A percentile compares a stretch with the other conserved stretches of the same genome.
Evolutionary conservation across 2,113 vertebrate genomes (phyloP).

Genomic region (Coptodon rendalli): DNA sequence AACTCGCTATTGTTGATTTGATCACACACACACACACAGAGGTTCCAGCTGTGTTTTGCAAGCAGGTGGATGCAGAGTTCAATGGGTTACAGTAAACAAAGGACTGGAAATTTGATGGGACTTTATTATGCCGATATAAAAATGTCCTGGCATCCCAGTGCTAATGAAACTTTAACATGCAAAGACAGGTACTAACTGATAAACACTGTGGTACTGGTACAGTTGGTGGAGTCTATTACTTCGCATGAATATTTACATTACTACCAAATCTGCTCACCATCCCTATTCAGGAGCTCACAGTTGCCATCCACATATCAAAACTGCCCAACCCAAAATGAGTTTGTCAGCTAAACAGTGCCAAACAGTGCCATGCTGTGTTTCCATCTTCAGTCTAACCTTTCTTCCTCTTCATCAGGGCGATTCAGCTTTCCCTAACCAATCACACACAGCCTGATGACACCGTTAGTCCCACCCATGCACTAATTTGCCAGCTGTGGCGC

Average conservation of each 20-base stretch:
- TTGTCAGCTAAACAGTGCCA: not conserved
- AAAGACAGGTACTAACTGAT: not conserved
- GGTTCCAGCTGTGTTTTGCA: not conserved
- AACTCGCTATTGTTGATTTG: not conserved
- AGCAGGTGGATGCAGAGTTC: not conserved
- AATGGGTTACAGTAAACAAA: not conserved
- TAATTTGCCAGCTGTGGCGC: not conserved
- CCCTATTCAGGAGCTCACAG: not conserved
- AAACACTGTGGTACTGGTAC: not conserved
- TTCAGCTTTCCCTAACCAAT: not conserved
- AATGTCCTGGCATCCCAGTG: not conserved
- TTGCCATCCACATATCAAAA: not conserved
- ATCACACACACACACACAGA: not conserved
- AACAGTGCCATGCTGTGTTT: not conserved
- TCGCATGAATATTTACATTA: not conserved
- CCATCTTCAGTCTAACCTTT: not conserved
- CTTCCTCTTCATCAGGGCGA: not conserved
- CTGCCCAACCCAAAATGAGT: not conserved
- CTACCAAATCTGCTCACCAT: not conserved
- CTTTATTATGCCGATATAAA: not conserved
- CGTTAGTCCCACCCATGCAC: not conserved
- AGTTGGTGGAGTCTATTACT: not conserved
- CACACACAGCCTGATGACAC: not conserved
- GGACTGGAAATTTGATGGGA: not conserved
- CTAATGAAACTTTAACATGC: not conserved